Evolutionary conservation across 1,140 invertebrate genomes (phyloP).

Genomic region (Drosophila arawakana): DNA sequence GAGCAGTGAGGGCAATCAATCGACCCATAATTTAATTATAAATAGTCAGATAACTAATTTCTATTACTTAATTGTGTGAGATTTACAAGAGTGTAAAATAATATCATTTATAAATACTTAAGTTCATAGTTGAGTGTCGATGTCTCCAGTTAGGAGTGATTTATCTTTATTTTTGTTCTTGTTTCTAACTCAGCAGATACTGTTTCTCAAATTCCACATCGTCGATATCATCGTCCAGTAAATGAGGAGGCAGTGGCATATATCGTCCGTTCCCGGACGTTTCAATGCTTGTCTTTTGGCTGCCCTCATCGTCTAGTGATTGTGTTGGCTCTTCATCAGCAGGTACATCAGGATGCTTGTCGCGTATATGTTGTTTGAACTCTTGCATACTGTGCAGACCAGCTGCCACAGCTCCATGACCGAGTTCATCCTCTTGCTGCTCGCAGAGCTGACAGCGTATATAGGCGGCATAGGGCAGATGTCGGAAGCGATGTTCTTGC

Average conservation of each 20-base stretch:
- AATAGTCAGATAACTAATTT: conserved; percentile 13
- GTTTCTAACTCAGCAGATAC: conserved; percentile 63
- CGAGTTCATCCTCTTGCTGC: conserved; percentile 7
- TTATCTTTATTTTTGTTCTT: conserved; percentile 8
- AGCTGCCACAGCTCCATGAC: conserved; percentile 17
- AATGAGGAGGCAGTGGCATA: conserved; percentile 69
- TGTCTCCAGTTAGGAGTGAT: conserved; percentile 4
- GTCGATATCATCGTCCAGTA: conserved; percentile 58
- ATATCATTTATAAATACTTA: conserved; percentile 41
- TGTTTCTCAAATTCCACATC: conserved; percentile 68
- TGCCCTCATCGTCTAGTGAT: conserved; percentile 37
- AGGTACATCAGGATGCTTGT: conserved; percentile 33
- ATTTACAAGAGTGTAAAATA: conserved; percentile 9
- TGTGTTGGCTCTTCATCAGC: conserved; percentile 37
- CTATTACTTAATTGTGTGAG: conserved; percentile 34
- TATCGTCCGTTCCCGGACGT: conserved; percentile 46
- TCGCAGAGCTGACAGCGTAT: conserved; percentile 67
- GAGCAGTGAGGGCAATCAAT: neutral
- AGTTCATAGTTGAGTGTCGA: conserved; percentile 10
- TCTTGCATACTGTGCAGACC: conserved; percentile 58
- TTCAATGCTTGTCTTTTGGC: conserved; percentile 14
- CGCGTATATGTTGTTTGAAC: conserved; percentile 62
- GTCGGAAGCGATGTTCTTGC: conserved; percentile 70
- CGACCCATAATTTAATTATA: conserved; percentile 27
- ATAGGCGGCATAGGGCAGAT: conserved; percentile 71